Evolutionary conservation across 2,797 vertebrate species (phyloP), one percentile per base, ranked within the genome.

Genomic region (Phoebastria nigripes): DNA sequence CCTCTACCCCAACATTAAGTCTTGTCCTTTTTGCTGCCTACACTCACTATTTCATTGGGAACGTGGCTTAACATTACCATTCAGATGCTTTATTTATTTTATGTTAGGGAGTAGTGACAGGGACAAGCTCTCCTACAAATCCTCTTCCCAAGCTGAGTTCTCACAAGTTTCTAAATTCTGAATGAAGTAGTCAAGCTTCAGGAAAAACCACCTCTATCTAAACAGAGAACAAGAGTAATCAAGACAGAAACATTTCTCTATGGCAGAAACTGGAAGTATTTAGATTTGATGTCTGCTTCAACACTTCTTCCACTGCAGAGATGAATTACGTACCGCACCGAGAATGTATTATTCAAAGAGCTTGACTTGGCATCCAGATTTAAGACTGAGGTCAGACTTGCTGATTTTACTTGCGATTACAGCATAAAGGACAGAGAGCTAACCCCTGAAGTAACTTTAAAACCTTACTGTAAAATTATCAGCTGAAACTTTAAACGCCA

Each of bases 101-200:
- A 41, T 11, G 20, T 13, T 44, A 42, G 29, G 11, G 63, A 59
- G 20, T 0, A 44, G 49, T 0, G 0, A 42, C 0, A 69, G 51
- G 41, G 41, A 84, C 42, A 88, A 73, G 42, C 16, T 63, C 59
- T 79, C 61, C 83, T 58, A 25, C 25, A 85, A 81, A 47, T 21
- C 55, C 19, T 72, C 46, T 58, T 52, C 76, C 51, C 51, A 72
- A 52, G 14, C 16, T 9, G 37, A 82, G 18, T 10, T 9, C 49
- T 55, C 42, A 22, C 42, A 47, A 12, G 28, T 33, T 83, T 39
- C n/a, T 35, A 31, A 56, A 28, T 35, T 56, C 51, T 35, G 41
- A 52, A 83, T n/a, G 33, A 88, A 66, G n/a, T 2, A 39, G 22
- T 12, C 35, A 42, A 76, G 26, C 58, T 72, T 22, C 39, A 82